Evolutionary conservation across 2,797 vertebrate species (phyloP).

Genomic region (Falco peregrinus): DNA sequence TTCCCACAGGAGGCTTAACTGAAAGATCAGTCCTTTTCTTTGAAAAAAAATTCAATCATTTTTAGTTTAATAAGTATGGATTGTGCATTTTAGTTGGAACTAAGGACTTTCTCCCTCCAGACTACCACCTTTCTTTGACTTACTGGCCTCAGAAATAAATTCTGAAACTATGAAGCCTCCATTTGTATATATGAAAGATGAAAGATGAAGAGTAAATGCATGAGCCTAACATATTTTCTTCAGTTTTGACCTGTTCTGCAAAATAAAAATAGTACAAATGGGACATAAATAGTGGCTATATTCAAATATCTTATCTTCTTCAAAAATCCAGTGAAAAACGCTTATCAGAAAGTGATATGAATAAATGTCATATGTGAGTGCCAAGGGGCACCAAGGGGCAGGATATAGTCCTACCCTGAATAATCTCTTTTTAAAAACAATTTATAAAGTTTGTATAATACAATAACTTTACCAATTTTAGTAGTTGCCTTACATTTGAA

Average conservation of each 20-base stretch:
- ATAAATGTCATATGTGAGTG: not conserved
- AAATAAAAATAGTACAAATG: not conserved
- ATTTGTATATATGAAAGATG: not conserved
- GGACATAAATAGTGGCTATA: not conserved
- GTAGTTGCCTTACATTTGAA: not conserved
- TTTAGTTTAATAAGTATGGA: conserved; percentile 7
- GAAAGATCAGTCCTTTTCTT: not conserved
- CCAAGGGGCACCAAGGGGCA: not conserved
- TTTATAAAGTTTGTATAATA: not conserved
- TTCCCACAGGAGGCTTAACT: not conserved
- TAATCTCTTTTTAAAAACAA: not conserved
- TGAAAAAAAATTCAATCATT: not conserved
- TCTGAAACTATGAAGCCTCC: not conserved
- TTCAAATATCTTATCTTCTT: not conserved
- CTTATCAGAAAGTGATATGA: not conserved
- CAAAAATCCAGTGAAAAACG: not conserved
- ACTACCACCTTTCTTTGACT: not conserved
- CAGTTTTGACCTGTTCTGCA: not conserved
- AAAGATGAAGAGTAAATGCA: not conserved
- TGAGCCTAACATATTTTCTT: not conserved
- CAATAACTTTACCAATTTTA: not conserved
- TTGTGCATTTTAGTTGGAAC: not conserved
- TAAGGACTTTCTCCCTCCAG: not conserved
- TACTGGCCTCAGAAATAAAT: not conserved
- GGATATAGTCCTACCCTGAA: not conserved